Conservation (phyloP, 2,797 vertebrate genomes). For the Mastacembelus armatus region DNA sequence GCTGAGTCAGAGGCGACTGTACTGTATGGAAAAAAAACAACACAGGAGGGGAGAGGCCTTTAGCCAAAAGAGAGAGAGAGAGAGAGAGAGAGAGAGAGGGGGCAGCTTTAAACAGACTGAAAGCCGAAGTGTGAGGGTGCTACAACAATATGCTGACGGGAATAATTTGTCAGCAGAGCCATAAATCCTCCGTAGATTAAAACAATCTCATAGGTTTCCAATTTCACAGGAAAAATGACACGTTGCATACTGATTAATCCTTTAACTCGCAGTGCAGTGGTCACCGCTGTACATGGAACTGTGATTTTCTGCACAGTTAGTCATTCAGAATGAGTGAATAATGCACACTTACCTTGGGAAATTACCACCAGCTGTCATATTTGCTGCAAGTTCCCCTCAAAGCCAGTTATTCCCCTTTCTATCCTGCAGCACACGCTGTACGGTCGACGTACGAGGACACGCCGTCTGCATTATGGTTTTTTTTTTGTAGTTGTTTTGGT, state of each 20-base stretch:
- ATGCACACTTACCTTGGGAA: conserved; percentile 10
- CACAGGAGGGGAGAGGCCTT: conserved; percentile 29
- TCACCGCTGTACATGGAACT: not conserved
- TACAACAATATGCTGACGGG: conserved; percentile 39
- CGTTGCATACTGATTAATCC: not conserved
- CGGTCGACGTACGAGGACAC: not conserved
- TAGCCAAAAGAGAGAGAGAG: not conserved
- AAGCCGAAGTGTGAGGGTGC: conserved; percentile 36
- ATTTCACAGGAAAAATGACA: not conserved
- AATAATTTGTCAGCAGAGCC: conserved; percentile 21
- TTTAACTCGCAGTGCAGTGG: not conserved
- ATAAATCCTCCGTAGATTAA: conserved; percentile 10
- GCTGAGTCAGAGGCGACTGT: conserved; percentile 64
- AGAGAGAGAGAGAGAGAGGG: not conserved
- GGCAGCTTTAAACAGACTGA: conserved; percentile 32
- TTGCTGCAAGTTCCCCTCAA: not conserved
- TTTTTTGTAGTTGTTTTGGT: too few relatives aligned
- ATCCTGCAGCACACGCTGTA: not conserved
- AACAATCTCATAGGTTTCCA: not conserved
- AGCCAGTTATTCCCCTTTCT: not conserved
- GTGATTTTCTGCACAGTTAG: conserved; percentile 1
- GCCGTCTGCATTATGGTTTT: too few relatives aligned
- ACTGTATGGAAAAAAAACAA: conserved; percentile 8
- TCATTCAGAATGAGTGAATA: conserved; percentile 4
- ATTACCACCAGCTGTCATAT: not conserved